These are phyloP conservation scores for Aphyosemion australe DNA, from an alignment of 2,113 vertebrate species.

Conservation along the genomic window DNA sequence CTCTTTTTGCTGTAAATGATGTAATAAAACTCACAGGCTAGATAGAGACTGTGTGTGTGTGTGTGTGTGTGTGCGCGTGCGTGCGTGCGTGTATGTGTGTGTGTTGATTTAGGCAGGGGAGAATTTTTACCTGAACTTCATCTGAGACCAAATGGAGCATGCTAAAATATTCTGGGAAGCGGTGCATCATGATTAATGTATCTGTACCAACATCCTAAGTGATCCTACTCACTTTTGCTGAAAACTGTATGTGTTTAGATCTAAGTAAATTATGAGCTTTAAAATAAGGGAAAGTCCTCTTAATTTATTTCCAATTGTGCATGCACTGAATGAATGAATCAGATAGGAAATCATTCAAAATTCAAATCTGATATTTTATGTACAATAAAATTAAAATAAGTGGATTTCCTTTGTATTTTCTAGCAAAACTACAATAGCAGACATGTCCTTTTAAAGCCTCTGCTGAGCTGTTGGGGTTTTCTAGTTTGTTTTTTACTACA, in stretches of 20 bases:
- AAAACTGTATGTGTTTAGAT: not conserved
- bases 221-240: conserved; percentile 1
- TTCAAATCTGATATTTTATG: no score
- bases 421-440: no score
- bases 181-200: not conserved
- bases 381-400: no score
- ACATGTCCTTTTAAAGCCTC: no score
- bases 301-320: not conserved
- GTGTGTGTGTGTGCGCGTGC: no score
- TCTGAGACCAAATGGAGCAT: not conserved
- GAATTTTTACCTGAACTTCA: not conserved
- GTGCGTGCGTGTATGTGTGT: no score
- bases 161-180: not conserved
- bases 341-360: no score
- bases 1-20: not conserved
- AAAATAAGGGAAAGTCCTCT: conserved; percentile 2
- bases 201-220: conserved; percentile 16
- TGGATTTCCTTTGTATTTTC: no score
- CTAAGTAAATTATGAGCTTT: not conserved
- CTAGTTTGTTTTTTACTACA: no score
- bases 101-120: no score
- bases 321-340: not conserved
- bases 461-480: no score
- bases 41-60: not conserved
- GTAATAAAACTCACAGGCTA: not conserved